phyloP scores from a whole-genome alignment of 2,888 invertebrate species.

The Leptinotarsa haldemani region DNA sequence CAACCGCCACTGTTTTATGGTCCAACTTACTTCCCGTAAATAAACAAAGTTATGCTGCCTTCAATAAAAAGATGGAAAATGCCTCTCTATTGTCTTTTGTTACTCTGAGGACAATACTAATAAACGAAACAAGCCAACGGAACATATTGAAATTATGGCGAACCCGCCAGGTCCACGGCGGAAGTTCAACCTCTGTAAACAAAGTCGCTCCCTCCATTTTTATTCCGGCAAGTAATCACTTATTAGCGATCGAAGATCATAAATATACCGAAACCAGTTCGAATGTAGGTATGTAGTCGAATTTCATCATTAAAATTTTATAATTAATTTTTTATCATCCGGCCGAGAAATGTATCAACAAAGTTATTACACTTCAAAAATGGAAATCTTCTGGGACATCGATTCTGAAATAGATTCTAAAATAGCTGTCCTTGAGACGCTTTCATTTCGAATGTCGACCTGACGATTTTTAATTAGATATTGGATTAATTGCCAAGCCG shows the following conservation, averaged over 20 bases:
- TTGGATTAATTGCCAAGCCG: constrained; percentile 39
- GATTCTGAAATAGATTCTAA: constrained; percentile 16
- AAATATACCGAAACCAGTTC: not conserved
- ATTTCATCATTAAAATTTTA: constrained; percentile 3
- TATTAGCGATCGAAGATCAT: not conserved
- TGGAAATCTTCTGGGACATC: constrained; percentile 33
- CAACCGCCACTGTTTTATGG: no score
- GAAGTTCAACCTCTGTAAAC: not conserved
- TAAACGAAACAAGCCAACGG: not conserved
- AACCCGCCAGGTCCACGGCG: not conserved
- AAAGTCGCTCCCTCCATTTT: not conserved
- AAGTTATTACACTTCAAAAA: constrained; percentile 38
- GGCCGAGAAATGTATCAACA: constrained; percentile 31
- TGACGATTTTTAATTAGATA: constrained; percentile 39
- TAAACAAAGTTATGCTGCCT: no score
- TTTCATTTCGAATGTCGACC: constrained; percentile 39
- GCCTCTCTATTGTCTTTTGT: no score
- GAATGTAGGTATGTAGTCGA: constrained; percentile 10
- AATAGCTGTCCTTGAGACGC: constrained; percentile 43
- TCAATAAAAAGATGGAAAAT: no score
- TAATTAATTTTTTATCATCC: constrained; percentile 10
- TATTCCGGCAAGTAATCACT: not conserved
- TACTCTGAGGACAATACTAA: no score
- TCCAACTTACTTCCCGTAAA: no score
- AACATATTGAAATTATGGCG: not conserved